Conservation (phyloP, 2,797 vertebrate species). For the Serranus cabrilla region DNA sequence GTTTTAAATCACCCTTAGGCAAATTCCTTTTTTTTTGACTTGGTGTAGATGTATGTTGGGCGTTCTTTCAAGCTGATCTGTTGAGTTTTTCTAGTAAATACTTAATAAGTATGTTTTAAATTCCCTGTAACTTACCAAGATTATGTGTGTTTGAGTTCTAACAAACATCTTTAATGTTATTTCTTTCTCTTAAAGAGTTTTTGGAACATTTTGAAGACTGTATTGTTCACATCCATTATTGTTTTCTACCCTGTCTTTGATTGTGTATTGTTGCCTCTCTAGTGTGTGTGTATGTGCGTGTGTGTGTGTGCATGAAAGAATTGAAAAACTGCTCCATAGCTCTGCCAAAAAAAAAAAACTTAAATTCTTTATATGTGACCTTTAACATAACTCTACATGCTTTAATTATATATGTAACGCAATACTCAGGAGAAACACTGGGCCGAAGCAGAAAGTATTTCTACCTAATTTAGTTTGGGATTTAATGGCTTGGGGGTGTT, state of each 20-base stretch:
- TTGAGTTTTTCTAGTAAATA: background rate
- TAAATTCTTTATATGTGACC: too few species aligned
- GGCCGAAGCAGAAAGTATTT: background rate
- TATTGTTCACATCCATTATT: background rate
- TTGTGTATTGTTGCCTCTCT: background rate
- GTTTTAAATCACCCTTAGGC: background rate
- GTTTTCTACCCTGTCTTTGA: background rate
- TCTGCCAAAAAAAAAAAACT: too few species aligned
- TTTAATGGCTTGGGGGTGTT: background rate
- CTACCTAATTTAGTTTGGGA: conserved; percentile 2
- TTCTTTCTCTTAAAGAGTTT: background rate
- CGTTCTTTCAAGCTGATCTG: background rate
- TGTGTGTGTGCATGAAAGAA: background rate
- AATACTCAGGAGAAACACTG: background rate
- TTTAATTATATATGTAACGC: background rate
- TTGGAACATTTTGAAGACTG: background rate
- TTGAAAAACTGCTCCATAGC: background rate
- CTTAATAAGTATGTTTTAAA: background rate
- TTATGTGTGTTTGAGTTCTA: background rate
- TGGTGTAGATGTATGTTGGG: background rate
- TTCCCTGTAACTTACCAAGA: background rate
- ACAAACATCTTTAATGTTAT: background rate
- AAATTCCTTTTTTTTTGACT: background rate
- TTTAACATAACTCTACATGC: background rate
- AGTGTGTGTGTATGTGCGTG: background rate